Percentiles rank a stretch among this genome's conserved stretches.
Conservation (phyloP, 2,797 vertebrate species). For the Clamator glandarius region DNA sequence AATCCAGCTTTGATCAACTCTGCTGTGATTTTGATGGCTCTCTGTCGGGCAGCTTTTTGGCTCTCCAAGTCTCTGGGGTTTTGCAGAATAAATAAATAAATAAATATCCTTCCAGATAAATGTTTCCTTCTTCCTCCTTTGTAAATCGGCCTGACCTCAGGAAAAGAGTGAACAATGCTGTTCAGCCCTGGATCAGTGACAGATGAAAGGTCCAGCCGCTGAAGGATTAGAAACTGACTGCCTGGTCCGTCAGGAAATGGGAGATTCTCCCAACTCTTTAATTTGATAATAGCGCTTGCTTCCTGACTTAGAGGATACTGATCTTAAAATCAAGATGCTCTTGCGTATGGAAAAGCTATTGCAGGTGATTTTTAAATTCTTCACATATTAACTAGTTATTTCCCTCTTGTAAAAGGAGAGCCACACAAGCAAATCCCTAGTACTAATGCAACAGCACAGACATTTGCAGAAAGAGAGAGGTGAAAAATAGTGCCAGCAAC, state of each 20-base stretch:
- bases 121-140: constrained; percentile 57
- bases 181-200: constrained; percentile 49
- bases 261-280: constrained; percentile 54
- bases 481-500: background rate
- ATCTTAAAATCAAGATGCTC: constrained; percentile 60
- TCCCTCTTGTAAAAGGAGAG: background rate
- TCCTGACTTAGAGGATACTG: constrained; percentile 48
- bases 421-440: background rate
- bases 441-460: background rate
- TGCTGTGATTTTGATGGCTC: background rate
- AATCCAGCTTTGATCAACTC: background rate
- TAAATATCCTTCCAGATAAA: background rate
- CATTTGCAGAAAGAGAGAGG: background rate
- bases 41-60: background rate
- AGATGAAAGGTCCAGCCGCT: constrained; percentile 25
- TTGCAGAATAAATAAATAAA: constrained; percentile 10
- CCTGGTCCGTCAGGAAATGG: constrained; percentile 38
- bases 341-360: constrained; percentile 24
- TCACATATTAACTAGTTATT: background rate
- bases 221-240: constrained; percentile 1
- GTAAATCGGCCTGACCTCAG: constrained; percentile 60
- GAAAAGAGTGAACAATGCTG: constrained; percentile 62
- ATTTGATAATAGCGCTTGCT: constrained; percentile 53
- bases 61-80: background rate
- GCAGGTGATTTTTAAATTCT: constrained; percentile 50